Evolutionary conservation across 53 echinoderm and acorn worm species (phyloP), one percentile per base, ranked within the genome.

Genomic region (Crossaster papposus): DNA sequence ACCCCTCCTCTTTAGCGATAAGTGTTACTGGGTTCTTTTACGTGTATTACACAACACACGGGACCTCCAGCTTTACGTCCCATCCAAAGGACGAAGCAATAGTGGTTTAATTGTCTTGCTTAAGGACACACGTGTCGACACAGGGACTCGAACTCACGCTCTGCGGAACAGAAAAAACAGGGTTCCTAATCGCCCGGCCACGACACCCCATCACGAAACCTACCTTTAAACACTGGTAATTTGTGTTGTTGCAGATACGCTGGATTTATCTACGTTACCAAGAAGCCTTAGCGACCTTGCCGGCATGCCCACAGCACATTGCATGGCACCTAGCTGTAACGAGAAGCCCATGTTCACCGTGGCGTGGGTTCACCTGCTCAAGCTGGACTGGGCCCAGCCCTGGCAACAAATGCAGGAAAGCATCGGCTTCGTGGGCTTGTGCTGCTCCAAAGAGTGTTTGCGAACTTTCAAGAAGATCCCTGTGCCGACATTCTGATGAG

Each of bases 361-460:
- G 58, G 91, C 92, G 14, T 95, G 90, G 68, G 92, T 92, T 11
- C 93, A 93, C n/a, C 90, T 94, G 0, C 85, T 95, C 36, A 87
- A 95, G 54, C 75, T 94, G 17, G 82, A 88, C 8, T 94, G 94
- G 94, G 85, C 94, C 30, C 94, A 94, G 71, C 65, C 80, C 1
- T 93, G 82, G 80, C 85, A 91, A 24, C 89, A 70, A 17, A 70
- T 82, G 24, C 70, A 77, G 30, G 74, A 85, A 30, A 90, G 90
- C 35, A 73, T 92, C 17, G 78, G 86, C 15, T 89, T 95, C 50
- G 82, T 92, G 64, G 95, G 88, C 23, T 54, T 95, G 32, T 94
- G 94, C 52, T 95, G 95, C 85, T 95, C 94, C 63, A 23, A 30
- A 29, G 78, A 88, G 75, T 95, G 95, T 68, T 79, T 91, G 15